Percentiles rank a stretch among this genome's conserved stretches.
These are phyloP conservation scores for Tetraodon nigroviridis DNA, from an alignment of 2,113 vertebrate species.

Conservation along the genomic window DNA sequence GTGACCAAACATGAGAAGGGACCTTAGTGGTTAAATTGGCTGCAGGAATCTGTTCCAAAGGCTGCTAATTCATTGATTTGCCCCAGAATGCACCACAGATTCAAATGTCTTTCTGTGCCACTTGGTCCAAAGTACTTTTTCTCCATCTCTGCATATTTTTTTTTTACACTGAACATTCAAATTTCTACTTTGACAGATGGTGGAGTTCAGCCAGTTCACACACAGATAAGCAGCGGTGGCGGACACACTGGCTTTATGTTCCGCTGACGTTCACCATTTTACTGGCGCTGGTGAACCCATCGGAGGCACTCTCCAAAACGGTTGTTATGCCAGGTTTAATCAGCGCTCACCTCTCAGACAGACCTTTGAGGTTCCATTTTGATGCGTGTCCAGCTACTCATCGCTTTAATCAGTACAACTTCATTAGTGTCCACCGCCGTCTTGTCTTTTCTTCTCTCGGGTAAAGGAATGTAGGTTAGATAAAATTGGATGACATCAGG, in stretches of 20 bases:
- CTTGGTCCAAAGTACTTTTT: too few species aligned
- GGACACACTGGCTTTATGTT: neutral
- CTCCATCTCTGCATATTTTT: neutral
- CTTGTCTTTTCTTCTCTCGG: neutral
- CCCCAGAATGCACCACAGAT: too few species aligned
- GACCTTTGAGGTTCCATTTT: neutral
- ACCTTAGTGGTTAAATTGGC: too few species aligned
- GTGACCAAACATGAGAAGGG: too few species aligned
- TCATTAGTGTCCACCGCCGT: neutral
- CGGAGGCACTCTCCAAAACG: neutral
- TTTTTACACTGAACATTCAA: neutral
- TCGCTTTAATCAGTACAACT: conserved; percentile 27
- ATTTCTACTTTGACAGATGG: conserved; percentile 30
- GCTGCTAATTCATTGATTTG: neutral
- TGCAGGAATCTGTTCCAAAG: neutral
- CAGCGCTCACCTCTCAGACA: neutral
- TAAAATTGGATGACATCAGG: conserved; percentile 4
- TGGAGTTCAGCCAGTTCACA: conserved; percentile 17
- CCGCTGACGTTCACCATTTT: conserved; percentile 20
- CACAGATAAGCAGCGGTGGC: neutral
- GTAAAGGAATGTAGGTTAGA: conserved; percentile 7
- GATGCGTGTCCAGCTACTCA: conserved; percentile 12
- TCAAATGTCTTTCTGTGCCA: too few species aligned
- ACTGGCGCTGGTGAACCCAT: too few species aligned
- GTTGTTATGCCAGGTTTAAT: neutral